Base-by-base conservation (phyloP, 2,113 vertebrate species). In the Meles meles region DNA sequence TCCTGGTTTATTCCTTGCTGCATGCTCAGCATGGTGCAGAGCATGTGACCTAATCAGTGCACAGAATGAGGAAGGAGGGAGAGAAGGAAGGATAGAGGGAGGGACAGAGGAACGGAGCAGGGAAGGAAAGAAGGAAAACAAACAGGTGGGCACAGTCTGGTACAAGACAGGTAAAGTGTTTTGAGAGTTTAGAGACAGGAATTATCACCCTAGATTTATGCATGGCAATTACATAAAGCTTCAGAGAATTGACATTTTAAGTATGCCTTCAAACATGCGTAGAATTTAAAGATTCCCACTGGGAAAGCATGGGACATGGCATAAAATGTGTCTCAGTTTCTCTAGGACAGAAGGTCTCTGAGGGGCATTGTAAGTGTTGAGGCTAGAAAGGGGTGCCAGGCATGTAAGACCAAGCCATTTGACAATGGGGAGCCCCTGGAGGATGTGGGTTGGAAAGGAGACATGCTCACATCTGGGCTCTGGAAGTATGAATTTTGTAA, bases 271-370 rank as follows among this genome's bases (percentile, higher is more conserved):
- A 85, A 59, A 79, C 72, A 69, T 83, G 59, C 47, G 29, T 55
- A 88, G 83, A 95, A 86, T 92, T 93, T 74, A 80, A 92, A 83
- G 49, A 84, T 63, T 49, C 69, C 81, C 92, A 81, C 20, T 42
- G 77, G 57, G 55, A 83, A 82, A 57, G 9, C 67, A 74, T 31
- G 13, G 44, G 42, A 95, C 87, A 29, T 59, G 37, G 34, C 49
- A 88, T 83, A 87, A 92, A 86, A 76, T 29, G 12, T 81, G 39
- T 93, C 82, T 88, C 52, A 10, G 57, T 71, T 91, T 87, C 90
- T 93, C 57, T 86, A 14, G 27, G 88, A 88, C 42, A 61, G 25
- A 37, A 93, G 72, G 42, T 96, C 94, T 97, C 74, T 37, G 74
- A 77, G 69, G 85, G 42, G 15, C 18, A 14, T 10, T 63, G 6